Conservation (phyloP, 2,113 vertebrate genomes). For the Sapayoa aenigma region DNA sequence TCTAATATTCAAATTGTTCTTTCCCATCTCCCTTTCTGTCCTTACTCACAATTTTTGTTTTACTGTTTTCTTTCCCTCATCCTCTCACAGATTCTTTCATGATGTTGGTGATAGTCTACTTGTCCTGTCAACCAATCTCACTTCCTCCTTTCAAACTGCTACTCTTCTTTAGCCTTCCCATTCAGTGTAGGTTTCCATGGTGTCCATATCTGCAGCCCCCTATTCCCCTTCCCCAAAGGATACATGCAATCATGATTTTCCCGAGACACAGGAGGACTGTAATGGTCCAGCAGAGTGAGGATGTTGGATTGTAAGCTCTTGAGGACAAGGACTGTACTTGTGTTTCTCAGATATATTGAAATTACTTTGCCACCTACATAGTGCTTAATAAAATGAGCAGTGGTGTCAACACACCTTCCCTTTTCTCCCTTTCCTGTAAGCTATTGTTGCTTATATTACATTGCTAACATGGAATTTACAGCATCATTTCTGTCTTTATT, state of each 20-base stretch:
- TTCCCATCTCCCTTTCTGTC: not conserved
- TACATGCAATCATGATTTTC: not conserved
- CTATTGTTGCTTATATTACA: not conserved
- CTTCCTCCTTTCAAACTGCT: not conserved
- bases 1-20: not conserved
- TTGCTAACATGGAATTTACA: not conserved
- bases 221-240: not conserved
- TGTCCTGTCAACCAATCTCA: not conserved
- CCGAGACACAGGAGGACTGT: not conserved
- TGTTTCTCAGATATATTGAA: not conserved
- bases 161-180: not conserved
- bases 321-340: not conserved
- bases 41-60: not conserved
- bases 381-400: not conserved
- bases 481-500: not conserved
- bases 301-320: not conserved
- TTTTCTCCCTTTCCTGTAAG: not conserved
- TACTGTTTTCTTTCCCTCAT: not conserved
- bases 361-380: not conserved
- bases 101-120: not conserved
- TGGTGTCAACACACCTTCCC: not conserved
- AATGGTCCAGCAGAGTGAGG: not conserved
- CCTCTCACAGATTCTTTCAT: not conserved
- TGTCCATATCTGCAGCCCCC: not conserved
- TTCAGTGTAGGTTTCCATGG: not conserved